A percentile compares a stretch with the other conserved stretches of the same genome.
Conservation (phyloP, 2,888 invertebrate species). For the Micropterix aruncella region DNA sequence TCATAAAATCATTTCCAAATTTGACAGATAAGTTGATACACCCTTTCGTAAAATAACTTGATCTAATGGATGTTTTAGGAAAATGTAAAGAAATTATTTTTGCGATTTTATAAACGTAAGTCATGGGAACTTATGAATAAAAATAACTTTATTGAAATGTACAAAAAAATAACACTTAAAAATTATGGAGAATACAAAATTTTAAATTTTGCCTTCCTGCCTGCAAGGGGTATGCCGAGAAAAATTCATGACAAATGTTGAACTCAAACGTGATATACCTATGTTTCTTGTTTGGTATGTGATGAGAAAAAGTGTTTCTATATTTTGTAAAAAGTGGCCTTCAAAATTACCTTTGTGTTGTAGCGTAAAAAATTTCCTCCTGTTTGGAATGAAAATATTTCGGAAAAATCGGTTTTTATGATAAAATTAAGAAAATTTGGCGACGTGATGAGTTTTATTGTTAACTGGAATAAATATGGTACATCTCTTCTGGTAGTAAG, state of each 20-base stretch:
- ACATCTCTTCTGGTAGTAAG: too few relatives aligned
- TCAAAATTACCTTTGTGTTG: constrained; percentile 15
- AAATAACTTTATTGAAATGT: not conserved
- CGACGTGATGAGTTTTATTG: too few relatives aligned
- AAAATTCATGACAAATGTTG: constrained; percentile 8
- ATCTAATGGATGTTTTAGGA: constrained; percentile 11
- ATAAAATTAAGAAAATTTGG: too few relatives aligned
- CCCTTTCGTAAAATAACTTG: constrained; percentile 3
- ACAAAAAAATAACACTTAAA: constrained; percentile 14
- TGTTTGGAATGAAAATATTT: too few relatives aligned
- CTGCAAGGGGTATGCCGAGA: constrained; percentile 43
- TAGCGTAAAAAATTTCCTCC: constrained; percentile 7
- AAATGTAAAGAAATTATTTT: constrained; percentile 7
- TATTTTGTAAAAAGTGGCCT: constrained; percentile 15
- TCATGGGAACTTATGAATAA: constrained; percentile 14
- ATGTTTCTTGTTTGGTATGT: constrained; percentile 14
- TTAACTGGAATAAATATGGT: too few relatives aligned
- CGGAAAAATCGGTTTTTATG: too few relatives aligned
- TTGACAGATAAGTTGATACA: not conserved
- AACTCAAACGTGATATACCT: constrained; percentile 20
- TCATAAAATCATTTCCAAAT: too few relatives aligned
- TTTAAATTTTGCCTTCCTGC: constrained; percentile 46
- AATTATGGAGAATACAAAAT: constrained; percentile 21
- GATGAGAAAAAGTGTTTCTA: constrained; percentile 7
- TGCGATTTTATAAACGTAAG: constrained; percentile 8